These are phyloP conservation scores for Chaetops frenatus DNA, from an alignment of 2,113 vertebrate species.

Conservation along the genomic window DNA sequence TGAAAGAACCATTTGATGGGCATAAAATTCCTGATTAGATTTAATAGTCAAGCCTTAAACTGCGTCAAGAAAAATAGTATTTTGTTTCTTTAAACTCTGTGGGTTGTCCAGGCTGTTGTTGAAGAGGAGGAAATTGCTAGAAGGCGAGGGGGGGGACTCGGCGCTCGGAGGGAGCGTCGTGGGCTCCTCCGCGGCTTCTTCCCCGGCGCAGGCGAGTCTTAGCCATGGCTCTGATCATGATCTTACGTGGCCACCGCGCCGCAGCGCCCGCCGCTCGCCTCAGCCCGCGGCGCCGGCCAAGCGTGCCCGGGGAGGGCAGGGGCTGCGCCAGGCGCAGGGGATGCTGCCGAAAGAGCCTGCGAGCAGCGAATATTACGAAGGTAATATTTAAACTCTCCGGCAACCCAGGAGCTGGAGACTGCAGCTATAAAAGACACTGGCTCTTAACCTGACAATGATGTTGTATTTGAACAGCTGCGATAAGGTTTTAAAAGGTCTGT, in stretches of 20 bases:
- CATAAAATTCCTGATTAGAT: conserved; percentile 75
- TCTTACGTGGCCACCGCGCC: neutral
- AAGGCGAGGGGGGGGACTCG: neutral
- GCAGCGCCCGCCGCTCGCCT: neutral
- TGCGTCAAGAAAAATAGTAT: conserved; percentile 38
- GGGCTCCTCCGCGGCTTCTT: conserved; percentile 39
- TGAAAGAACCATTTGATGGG: conserved; percentile 66
- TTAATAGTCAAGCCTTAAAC: conserved; percentile 17
- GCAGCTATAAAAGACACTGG: conserved; percentile 66
- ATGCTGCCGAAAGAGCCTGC: neutral
- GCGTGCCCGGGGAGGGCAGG: neutral
- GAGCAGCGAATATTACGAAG: conserved; percentile 19
- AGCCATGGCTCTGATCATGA: conserved; percentile 62
- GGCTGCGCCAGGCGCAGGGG: neutral
- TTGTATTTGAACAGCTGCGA: conserved; percentile 85
- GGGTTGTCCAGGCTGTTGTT: conserved; percentile 41
- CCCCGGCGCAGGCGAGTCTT: conserved; percentile 30
- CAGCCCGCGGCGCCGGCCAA: neutral
- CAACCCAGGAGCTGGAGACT: conserved; percentile 9
- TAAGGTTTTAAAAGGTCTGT: conserved; percentile 81
- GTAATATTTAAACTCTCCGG: conserved; percentile 62
- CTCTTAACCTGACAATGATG: conserved; percentile 87
- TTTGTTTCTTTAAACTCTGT: conserved; percentile 43
- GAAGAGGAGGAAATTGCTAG: conserved; percentile 45
- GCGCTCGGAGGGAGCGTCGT: neutral